Conservation (phyloP, 2,113 vertebrate species). For the Pao palembangensis region DNA sequence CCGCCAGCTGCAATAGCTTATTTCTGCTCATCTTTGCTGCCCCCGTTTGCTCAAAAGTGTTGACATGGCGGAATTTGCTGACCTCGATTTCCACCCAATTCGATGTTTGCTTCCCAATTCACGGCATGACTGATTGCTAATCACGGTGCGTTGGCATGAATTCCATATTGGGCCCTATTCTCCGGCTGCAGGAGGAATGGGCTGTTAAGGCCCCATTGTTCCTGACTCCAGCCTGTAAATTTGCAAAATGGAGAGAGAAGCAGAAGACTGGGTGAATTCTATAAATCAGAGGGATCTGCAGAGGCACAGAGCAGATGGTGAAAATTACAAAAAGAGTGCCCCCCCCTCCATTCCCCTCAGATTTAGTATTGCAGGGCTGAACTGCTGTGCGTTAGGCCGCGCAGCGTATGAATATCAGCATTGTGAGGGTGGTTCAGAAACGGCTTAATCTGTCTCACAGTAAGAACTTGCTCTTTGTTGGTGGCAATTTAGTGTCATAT, state of each 20-base stretch:
- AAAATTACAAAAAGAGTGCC: conserved; percentile 31
- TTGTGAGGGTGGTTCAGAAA: conserved; percentile 29
- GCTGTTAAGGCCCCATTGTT: conserved; percentile 54
- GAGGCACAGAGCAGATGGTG: conserved; percentile 72
- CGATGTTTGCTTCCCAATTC: conserved; percentile 55
- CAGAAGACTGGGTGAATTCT: conserved; percentile 36
- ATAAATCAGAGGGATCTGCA: conserved; percentile 72
- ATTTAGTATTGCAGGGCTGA: conserved; percentile 58
- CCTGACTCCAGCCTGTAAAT: conserved; percentile 66
- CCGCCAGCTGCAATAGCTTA: conserved; percentile 65
- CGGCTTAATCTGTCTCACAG: conserved; percentile 19
- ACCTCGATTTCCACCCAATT: conserved; percentile 62
- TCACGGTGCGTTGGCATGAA: conserved; percentile 28
- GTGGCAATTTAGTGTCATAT: conserved; percentile 26
- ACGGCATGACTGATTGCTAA: conserved; percentile 41
- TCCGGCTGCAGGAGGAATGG: conserved; percentile 18
- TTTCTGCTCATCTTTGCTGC: conserved; percentile 58
- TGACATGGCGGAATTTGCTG: conserved; percentile 57
- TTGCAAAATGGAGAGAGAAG: conserved; percentile 45
- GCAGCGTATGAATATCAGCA: conserved; percentile 41
- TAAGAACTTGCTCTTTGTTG: conserved; percentile 18
- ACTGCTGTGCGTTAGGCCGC: conserved; percentile 33
- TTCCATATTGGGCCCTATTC: conserved; percentile 36
- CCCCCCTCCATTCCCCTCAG: conserved; percentile 55
- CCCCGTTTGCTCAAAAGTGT: conserved; percentile 43